Percentiles rank a stretch among this genome's conserved stretches.
Evolutionary conservation across 2,888 invertebrate species (phyloP).

Genomic region (Amblyjoppa proteus): DNA sequence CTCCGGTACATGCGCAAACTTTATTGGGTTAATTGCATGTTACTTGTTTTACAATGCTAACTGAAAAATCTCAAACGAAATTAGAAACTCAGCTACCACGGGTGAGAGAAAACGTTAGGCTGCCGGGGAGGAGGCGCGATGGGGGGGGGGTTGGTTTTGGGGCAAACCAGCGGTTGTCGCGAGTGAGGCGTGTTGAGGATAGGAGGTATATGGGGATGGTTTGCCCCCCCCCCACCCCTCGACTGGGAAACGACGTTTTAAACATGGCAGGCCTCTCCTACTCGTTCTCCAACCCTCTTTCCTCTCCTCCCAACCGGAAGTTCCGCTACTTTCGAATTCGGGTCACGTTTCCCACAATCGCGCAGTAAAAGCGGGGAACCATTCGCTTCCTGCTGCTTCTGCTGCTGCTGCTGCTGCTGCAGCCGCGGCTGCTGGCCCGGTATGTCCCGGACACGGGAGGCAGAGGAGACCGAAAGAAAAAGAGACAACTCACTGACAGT

Average conservation of each 20-base stretch:
- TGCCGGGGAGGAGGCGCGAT: conserved; percentile 9
- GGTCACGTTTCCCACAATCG: conserved; percentile 63
- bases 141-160: background rate
- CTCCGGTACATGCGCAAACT: conserved; percentile 7
- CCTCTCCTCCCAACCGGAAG: conserved; percentile 40
- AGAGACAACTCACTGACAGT: conserved; percentile 40
- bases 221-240: background rate
- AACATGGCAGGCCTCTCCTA: conserved; percentile 62
- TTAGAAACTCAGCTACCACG: conserved; percentile 71
- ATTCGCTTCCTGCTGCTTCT: conserved; percentile 40
- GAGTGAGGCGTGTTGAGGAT: background rate
- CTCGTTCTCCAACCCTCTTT: conserved; percentile 15
- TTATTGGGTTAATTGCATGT: conserved; percentile 52
- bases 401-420: conserved; percentile 3
- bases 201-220: conserved; percentile 23
- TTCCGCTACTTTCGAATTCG: conserved; percentile 60
- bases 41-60: conserved; percentile 44
- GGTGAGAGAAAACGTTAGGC: conserved; percentile 1
- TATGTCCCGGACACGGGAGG: conserved; percentile 21
- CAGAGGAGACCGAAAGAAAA: conserved; percentile 35
- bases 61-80: conserved; percentile 69
- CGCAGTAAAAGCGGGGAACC: conserved; percentile 55
- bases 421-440: conserved; percentile 6
- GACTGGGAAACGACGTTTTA: conserved; percentile 66
- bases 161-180: conserved; percentile 9